Evolutionary conservation across 2,888 invertebrate genomes (phyloP).

Genomic region (Watsonalla binaria): DNA sequence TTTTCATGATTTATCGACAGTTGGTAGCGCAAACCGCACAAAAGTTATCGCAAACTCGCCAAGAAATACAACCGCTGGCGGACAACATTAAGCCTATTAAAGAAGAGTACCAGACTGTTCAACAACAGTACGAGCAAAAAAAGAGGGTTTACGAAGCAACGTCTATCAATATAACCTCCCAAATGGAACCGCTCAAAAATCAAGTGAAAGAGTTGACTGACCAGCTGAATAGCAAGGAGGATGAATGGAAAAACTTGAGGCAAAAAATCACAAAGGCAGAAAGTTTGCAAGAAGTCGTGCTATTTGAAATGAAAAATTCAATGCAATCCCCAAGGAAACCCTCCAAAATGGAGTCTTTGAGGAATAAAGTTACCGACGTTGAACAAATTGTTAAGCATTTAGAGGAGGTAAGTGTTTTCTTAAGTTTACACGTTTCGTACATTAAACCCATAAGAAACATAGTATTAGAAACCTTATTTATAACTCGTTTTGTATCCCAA

Average conservation of each 20-base stretch:
- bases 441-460: too few relatives aligned
- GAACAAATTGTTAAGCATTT: constrained; percentile 74
- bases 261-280: constrained; percentile 78
- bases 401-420: constrained; percentile 49
- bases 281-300: constrained; percentile 73
- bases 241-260: constrained; percentile 73
- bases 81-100: constrained; percentile 81
- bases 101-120: constrained; percentile 81
- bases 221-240: constrained; percentile 70
- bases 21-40: constrained; percentile 82
- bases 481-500: too few relatives aligned
- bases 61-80: constrained; percentile 68
- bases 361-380: constrained; percentile 79
- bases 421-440: not conserved
- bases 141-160: constrained; percentile 83
- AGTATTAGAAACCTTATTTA: too few relatives aligned
- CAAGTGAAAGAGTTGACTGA: constrained; percentile 75
- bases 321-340: constrained; percentile 72
- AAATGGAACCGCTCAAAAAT: constrained; percentile 77
- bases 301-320: constrained; percentile 71
- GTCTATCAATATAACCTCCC: constrained; percentile 74
- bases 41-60: constrained; percentile 65
- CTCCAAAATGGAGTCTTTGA: constrained; percentile 80
- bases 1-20: constrained; percentile 37
- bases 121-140: constrained; percentile 83